Evolutionary conservation across 2,113 vertebrate genomes (phyloP).

Genomic region (Vombatus ursinus): DNA sequence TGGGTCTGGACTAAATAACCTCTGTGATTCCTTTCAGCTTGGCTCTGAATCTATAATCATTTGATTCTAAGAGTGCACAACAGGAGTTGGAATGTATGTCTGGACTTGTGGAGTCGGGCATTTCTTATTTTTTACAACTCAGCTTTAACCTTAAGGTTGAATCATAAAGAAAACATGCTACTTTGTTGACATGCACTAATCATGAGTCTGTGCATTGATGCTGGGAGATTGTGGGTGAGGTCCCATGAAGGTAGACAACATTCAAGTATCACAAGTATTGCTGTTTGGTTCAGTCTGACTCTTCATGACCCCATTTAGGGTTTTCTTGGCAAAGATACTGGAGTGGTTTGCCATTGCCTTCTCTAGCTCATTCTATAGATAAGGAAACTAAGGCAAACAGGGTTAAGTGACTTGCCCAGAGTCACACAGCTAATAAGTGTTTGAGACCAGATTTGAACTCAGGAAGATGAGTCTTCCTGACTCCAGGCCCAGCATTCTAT

Average conservation of each 20-base stretch:
- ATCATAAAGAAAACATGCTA: not conserved
- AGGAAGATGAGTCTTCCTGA: not conserved
- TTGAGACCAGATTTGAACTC: not conserved
- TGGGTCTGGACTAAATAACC: not conserved
- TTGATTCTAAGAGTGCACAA: not conserved
- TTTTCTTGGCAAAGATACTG: not conserved
- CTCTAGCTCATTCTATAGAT: not conserved
- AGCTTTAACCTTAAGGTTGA: not conserved
- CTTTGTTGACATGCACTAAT: not conserved
- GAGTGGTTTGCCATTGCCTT: not conserved
- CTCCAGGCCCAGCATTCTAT: not conserved
- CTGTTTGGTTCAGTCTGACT: not conserved
- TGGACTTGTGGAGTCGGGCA: not conserved
- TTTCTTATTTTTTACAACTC: not conserved
- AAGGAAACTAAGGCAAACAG: not conserved
- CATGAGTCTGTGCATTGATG: not conserved
- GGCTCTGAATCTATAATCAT: not conserved
- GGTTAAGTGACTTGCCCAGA: not conserved
- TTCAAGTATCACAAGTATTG: not conserved
- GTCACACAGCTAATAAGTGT: not conserved
- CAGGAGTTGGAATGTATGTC: not conserved
- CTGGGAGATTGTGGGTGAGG: not conserved
- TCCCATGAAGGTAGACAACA: not conserved
- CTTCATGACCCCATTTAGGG: not conserved
- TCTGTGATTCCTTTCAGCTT: not conserved